Percentiles rank a stretch among this genome's conserved stretches.
Evolutionary conservation across 2,797 vertebrate genomes (phyloP).

Genomic region (Myotis daubentonii): DNA sequence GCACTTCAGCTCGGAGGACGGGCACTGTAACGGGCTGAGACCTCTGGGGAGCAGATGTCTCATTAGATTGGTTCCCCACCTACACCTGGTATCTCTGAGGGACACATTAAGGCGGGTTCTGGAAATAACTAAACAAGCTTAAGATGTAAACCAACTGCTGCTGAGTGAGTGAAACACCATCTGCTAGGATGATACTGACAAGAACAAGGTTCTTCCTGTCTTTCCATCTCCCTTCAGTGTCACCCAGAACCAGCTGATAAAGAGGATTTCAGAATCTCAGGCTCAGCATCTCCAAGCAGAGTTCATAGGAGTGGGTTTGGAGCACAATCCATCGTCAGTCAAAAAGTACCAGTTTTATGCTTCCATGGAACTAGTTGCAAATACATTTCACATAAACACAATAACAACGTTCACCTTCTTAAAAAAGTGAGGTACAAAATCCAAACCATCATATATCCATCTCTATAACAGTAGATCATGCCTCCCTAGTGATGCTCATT

Average conservation of each 20-base stretch:
- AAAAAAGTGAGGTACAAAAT: neutral
- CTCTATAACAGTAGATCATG: neutral
- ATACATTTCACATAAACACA: neutral
- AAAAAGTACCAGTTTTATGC: neutral
- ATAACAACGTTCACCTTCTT: neutral
- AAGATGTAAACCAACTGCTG: neutral
- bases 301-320: neutral
- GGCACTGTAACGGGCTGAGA: neutral
- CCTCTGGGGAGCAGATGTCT: neutral
- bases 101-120: neutral
- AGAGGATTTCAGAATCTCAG: neutral
- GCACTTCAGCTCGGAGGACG: neutral
- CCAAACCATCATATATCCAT: neutral
- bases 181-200: neutral
- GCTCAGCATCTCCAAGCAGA: neutral
- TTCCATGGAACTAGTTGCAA: neutral
- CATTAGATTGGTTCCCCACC: neutral
- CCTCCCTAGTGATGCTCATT: neutral
- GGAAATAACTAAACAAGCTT: neutral
- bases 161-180: neutral
- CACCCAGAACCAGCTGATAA: neutral
- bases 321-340: neutral
- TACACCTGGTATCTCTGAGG: no score
- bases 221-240: neutral
- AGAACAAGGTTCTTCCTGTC: neutral